Percentiles rank a stretch among this genome's conserved stretches.
These are phyloP conservation scores for Phaenicophaeus curvirostris DNA, from an alignment of 2,797 vertebrate species.

Conservation along the genomic window DNA sequence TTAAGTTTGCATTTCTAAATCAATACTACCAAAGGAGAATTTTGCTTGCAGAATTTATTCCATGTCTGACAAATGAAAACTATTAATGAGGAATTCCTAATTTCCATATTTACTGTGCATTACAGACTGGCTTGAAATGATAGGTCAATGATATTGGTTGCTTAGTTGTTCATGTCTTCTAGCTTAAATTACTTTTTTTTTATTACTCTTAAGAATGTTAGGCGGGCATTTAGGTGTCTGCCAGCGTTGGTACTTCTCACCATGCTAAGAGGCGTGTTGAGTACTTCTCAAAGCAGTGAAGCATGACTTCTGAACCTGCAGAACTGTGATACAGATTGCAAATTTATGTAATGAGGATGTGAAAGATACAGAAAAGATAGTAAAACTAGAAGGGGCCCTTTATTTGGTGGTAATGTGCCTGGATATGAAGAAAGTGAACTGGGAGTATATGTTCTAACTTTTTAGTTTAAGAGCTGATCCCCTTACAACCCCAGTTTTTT, in stretches of 20 bases:
- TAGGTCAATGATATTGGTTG: not conserved
- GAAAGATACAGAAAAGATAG: not conserved
- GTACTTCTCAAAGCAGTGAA: not conserved
- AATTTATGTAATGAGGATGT: not conserved
- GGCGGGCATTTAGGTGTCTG: not conserved
- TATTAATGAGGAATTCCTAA: not conserved
- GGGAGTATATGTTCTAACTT: not conserved
- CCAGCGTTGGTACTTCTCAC: not conserved
- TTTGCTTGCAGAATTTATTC: not conserved
- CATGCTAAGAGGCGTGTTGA: not conserved
- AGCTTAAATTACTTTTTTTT: not conserved
- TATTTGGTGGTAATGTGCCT: not conserved
- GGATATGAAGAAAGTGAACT: not conserved
- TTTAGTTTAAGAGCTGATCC: not conserved
- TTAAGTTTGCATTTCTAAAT: constrained; percentile 31
- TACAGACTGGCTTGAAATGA: not conserved
- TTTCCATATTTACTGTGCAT: not conserved
- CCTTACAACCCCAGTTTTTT: not conserved
- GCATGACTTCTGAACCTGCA: not conserved
- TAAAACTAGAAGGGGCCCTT: not conserved
- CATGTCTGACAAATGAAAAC: not conserved
- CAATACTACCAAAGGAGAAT: not conserved
- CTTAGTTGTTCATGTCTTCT: not conserved
- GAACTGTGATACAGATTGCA: not conserved
- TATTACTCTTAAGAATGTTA: not conserved